Evolutionary conservation across 1,140 invertebrate species (phyloP).

Genomic region (Drosophila cardini): DNA sequence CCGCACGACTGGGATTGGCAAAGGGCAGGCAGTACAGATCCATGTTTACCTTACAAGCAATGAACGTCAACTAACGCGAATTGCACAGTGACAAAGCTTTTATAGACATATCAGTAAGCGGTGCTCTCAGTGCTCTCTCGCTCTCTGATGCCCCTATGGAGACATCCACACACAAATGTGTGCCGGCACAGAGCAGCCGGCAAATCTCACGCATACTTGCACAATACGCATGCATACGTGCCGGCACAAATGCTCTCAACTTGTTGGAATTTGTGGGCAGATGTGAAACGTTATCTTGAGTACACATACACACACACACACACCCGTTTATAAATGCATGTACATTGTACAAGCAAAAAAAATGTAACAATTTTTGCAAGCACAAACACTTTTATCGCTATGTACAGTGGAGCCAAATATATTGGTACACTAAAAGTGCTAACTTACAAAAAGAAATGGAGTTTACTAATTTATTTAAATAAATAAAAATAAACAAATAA

Average conservation of each 20-base stretch:
- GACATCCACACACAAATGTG: conserved; percentile 2
- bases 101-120: neutral
- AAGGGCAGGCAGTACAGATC: conserved; percentile 88
- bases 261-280: neutral
- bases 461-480: too few relatives aligned
- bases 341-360: neutral
- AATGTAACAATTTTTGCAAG: neutral
- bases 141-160: neutral
- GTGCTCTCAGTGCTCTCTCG: neutral
- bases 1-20: conserved; percentile 88
- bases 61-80: conserved; percentile 1
- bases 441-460: too few relatives aligned
- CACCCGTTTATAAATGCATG: too few relatives aligned
- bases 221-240: neutral
- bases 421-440: too few relatives aligned
- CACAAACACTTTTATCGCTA: conserved; percentile 10
- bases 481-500: too few relatives aligned
- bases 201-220: neutral
- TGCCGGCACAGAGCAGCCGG: neutral
- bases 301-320: neutral
- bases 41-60: conserved; percentile 35
- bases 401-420: neutral
- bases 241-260: neutral
- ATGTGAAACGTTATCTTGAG: neutral
- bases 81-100: conserved; percentile 9